phyloP scores from a whole-genome alignment of 2,113 vertebrate genomes.

The Campylomormyrus tamandua region DNA sequence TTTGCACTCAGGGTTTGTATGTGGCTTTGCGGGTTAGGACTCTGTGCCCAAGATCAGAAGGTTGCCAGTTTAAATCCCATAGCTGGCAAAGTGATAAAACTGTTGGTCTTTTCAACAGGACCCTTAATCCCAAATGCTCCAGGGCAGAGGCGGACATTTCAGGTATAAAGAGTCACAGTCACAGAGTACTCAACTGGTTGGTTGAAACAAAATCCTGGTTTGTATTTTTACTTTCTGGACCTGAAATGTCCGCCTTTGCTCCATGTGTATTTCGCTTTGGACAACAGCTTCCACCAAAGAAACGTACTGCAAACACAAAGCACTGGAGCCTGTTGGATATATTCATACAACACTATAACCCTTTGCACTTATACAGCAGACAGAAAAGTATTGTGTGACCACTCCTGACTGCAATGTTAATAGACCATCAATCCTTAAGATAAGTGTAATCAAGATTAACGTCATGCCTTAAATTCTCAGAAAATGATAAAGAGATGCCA shows the following conservation, averaged over 20 bases:
- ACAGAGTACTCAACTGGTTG: too few relatives aligned
- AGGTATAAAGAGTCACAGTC: too few relatives aligned
- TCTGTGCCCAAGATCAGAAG: background rate
- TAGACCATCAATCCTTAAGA: background rate
- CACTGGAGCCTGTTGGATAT: background rate
- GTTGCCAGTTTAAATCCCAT: background rate
- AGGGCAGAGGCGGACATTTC: background rate
- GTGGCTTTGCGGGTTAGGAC: background rate
- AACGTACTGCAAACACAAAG: background rate
- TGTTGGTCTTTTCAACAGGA: background rate
- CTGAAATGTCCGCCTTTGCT: too few relatives aligned
- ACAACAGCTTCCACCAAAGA: background rate
- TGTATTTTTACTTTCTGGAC: too few relatives aligned
- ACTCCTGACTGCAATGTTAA: background rate
- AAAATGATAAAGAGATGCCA: background rate
- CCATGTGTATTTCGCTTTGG: background rate
- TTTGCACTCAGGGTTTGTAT: background rate
- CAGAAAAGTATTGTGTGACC: background rate
- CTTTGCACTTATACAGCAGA: background rate
- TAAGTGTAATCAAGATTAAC: background rate
- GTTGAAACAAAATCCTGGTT: too few relatives aligned
- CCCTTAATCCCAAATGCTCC: background rate
- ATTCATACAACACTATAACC: background rate
- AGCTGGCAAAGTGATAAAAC: background rate
- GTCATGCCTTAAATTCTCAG: background rate